Conservation (phyloP, 2,113 vertebrate genomes). For the Azemiops feae region DNA sequence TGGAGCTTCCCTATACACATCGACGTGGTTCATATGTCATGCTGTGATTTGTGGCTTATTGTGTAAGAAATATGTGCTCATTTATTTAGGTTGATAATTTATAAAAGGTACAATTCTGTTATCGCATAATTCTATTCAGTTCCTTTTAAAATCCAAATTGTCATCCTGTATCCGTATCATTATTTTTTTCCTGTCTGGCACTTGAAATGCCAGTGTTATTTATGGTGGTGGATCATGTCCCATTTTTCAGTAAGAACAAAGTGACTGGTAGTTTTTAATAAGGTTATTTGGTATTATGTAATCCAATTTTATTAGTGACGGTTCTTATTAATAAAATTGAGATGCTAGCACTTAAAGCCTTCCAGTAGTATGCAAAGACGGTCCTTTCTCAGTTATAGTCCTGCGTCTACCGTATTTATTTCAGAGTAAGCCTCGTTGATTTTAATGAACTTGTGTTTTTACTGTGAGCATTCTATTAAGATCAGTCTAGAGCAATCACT, state of each 20-base stretch:
- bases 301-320: background rate
- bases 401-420: too few relatives aligned
- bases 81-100: background rate
- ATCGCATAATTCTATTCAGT: background rate
- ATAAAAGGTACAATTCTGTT: background rate
- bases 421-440: background rate
- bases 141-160: background rate
- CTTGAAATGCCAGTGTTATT: background rate
- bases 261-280: background rate
- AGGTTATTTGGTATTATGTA: background rate
- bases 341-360: background rate
- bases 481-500: background rate
- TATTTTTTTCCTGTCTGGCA: background rate
- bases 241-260: background rate
- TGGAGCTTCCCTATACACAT: background rate
- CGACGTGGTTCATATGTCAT: background rate
- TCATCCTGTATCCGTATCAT: background rate
- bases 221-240: background rate
- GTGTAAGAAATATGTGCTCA: background rate
- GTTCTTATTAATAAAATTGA: background rate
- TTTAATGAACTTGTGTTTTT: background rate
- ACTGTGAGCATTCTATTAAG: too few relatives aligned
- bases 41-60: background rate
- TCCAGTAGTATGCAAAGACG: background rate
- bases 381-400: background rate